Conservation (phyloP, 2,888 invertebrate genomes). For the Sesia bembeciformis region DNA sequence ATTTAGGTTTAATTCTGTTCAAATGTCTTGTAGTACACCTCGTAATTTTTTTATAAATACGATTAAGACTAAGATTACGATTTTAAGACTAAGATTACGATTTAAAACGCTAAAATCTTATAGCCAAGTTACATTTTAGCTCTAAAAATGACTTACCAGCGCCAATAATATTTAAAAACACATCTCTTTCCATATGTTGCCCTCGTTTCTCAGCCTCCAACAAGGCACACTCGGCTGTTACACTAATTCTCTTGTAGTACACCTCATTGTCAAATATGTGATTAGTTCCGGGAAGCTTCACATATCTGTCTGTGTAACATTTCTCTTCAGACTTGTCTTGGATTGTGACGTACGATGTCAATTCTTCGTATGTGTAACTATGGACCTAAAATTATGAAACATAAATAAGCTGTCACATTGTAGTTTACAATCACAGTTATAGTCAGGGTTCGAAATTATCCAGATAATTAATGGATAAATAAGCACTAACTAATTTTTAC, state of each 20-base stretch:
- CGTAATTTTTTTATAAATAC: too few species aligned
- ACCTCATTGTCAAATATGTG: slow-evolving; percentile 49
- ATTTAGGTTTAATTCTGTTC: too few species aligned
- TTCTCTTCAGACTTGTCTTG: slow-evolving; percentile 28
- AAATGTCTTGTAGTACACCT: too few species aligned
- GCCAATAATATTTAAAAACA: slow-evolving; percentile 79
- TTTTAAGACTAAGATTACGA: too few species aligned
- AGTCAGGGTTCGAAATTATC: too few species aligned
- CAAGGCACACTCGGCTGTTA: slow-evolving; percentile 76
- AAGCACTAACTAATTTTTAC: too few species aligned
- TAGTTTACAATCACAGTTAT: too few species aligned
- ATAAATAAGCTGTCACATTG: too few species aligned
- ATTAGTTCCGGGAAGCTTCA: slow-evolving; percentile 19
- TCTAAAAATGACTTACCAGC: slow-evolving; percentile 50
- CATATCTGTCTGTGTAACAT: slow-evolving; percentile 40
- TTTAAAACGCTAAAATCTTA: too few species aligned
- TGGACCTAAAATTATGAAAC: slow-evolving; percentile 29
- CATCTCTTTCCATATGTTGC: slow-evolving; percentile 53
- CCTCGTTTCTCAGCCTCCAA: slow-evolving; percentile 77
- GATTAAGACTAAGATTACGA: too few species aligned
- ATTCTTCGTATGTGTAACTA: slow-evolving; percentile 45
- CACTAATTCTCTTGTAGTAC: slow-evolving; percentile 66
- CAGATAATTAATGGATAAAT: too few species aligned
- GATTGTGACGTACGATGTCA: slow-evolving; percentile 35
- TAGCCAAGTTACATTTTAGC: too few species aligned